These are phyloP conservation scores for Anoplopoma fimbria DNA, from an alignment of 2,113 vertebrate species.

Conservation along the genomic window DNA sequence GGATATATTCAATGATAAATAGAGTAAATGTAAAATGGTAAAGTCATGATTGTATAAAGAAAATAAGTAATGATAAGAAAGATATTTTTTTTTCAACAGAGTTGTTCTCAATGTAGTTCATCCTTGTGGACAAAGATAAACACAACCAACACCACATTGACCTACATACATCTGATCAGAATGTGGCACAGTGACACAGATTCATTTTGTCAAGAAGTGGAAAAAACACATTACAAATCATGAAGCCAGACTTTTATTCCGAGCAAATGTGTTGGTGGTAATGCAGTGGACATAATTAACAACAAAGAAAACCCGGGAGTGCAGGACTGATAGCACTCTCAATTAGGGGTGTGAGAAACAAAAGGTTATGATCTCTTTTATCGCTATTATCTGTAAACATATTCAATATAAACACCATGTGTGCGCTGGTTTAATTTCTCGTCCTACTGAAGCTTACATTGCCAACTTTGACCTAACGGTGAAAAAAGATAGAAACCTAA, in stretches of 20 bases:
- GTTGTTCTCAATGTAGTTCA: background rate
- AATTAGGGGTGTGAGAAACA: background rate
- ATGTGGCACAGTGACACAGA: constrained; percentile 47
- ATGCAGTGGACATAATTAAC: background rate
- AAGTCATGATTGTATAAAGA: background rate
- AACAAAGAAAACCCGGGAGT: background rate
- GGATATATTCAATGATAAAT: background rate
- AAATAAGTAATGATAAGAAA: background rate
- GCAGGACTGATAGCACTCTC: background rate
- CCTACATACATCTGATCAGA: constrained; percentile 44
- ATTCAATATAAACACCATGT: background rate
- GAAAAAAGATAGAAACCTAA: background rate
- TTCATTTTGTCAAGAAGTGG: background rate
- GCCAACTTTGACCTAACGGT: background rate
- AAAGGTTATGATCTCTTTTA: background rate
- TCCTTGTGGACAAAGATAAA: background rate
- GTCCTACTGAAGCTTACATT: background rate
- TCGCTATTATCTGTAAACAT: background rate
- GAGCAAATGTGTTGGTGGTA: background rate
- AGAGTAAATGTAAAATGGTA: background rate
- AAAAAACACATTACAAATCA: background rate
- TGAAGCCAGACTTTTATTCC: background rate
- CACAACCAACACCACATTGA: too few relatives aligned
- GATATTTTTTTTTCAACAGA: background rate
- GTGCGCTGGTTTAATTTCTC: background rate